Percentiles rank a stretch among this genome's conserved stretches.
Conservation (phyloP, 2,888 invertebrate genomes). For the Diloba caeruleocephala region DNA sequence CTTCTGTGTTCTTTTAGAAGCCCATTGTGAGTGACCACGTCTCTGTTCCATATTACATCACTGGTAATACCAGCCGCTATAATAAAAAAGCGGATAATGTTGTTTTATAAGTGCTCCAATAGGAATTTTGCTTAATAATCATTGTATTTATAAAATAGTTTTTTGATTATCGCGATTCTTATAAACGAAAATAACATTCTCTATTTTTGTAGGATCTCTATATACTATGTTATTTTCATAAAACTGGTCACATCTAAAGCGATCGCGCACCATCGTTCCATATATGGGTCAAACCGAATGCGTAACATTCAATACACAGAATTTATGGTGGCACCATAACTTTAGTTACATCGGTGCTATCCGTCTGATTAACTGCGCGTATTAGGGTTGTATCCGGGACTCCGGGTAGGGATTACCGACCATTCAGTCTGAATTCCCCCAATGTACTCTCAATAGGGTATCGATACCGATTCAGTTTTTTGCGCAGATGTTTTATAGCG, state of each 20-base stretch:
- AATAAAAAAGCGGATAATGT: too few species aligned
- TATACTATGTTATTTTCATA: too few species aligned
- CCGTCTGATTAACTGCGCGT: conserved; percentile 69
- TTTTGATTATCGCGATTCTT: too few species aligned
- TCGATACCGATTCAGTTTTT: conserved; percentile 15
- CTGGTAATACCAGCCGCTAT: too few species aligned
- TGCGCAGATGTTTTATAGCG: conserved; percentile 11
- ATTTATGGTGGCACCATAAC: conserved; percentile 77
- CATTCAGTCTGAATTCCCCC: conserved; percentile 52
- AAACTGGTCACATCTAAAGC: conserved; percentile 27
- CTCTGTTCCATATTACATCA: too few species aligned
- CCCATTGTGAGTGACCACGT: too few species aligned
- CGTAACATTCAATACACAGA: conserved; percentile 67
- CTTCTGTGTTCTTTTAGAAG: too few species aligned
- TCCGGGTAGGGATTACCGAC: conserved; percentile 57
- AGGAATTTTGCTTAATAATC: too few species aligned
- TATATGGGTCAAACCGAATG: conserved; percentile 56
- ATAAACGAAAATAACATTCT: too few species aligned
- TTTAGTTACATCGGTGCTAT: conserved; percentile 74
- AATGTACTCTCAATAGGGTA: conserved; percentile 15
- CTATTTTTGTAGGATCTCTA: too few species aligned
- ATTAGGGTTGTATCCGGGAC: conserved; percentile 65
- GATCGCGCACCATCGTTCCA: conserved; percentile 27
- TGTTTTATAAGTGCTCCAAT: too few species aligned
- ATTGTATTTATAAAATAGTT: too few species aligned